Conservation (phyloP, 2,888 invertebrate genomes). For the Cephus pulcher region DNA sequence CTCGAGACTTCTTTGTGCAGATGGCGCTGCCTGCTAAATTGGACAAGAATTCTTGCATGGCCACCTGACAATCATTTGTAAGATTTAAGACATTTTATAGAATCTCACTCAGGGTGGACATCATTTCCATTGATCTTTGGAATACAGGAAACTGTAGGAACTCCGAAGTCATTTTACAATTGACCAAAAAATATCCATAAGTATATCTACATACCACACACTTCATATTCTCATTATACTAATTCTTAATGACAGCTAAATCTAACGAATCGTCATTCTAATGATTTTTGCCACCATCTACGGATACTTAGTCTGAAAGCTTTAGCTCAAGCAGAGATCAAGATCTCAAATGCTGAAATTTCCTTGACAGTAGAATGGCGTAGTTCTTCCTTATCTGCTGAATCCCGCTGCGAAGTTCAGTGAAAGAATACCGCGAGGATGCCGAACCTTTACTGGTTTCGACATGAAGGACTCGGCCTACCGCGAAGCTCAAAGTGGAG, state of each 20-base stretch:
- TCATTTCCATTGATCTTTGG: neutral
- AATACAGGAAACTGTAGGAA: neutral
- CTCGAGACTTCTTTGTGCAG: neutral
- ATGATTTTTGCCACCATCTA: neutral
- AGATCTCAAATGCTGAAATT: neutral
- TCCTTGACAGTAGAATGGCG: neutral
- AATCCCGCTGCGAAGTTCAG: neutral
- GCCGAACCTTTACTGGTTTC: neutral
- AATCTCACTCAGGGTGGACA: neutral
- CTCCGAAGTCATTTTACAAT: neutral
- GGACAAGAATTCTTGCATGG: neutral
- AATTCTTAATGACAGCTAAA: neutral
- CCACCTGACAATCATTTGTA: neutral
- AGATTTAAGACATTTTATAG: neutral
- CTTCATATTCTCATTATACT: neutral
- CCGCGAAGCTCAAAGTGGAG: slow-evolving; percentile 16
- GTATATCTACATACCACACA: neutral
- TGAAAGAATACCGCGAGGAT: neutral
- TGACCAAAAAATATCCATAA: neutral
- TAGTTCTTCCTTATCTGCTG: neutral
- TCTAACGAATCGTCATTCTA: neutral
- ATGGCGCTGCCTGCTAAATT: neutral
- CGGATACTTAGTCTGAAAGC: neutral
- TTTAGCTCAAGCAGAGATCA: neutral
- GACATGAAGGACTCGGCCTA: neutral